phyloP scores from a whole-genome alignment of 2,113 vertebrate genomes.

The Pogona vitticeps region DNA sequence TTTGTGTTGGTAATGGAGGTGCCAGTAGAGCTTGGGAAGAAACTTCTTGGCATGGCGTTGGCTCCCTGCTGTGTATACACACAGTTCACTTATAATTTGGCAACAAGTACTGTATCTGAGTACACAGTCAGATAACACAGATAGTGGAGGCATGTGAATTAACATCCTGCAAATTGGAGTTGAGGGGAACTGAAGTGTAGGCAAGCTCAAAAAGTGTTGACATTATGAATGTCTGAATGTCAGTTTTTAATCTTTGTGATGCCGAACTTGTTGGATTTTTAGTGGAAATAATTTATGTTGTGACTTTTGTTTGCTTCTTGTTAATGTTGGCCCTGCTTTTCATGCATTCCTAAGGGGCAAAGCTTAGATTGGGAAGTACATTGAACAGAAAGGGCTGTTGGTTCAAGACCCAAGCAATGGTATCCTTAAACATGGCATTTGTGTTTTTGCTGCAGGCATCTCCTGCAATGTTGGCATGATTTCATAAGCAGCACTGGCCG shows the following conservation, averaged over 20 bases:
- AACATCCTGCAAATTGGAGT: neutral
- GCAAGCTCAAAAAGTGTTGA: neutral
- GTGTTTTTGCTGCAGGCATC: neutral
- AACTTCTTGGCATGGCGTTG: conserved; percentile 10
- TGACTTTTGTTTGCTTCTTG: neutral
- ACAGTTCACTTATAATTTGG: conserved; percentile 28
- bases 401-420: neutral
- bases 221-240: neutral
- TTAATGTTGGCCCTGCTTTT: neutral
- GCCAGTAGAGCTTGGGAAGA: conserved; percentile 21
- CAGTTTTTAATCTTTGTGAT: neutral
- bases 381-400: neutral
- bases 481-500: neutral
- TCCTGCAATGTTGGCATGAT: neutral
- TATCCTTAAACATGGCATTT: neutral
- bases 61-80: conserved; percentile 14
- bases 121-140: neutral
- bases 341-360: neutral
- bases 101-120: too few relatives aligned
- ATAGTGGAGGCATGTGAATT: neutral
- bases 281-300: neutral
- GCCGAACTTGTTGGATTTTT: neutral
- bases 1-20: neutral
- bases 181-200: neutral
- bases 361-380: neutral